phyloP scores from a whole-genome alignment of 2,888 invertebrate genomes.

The Masnerella sp. region DNA sequence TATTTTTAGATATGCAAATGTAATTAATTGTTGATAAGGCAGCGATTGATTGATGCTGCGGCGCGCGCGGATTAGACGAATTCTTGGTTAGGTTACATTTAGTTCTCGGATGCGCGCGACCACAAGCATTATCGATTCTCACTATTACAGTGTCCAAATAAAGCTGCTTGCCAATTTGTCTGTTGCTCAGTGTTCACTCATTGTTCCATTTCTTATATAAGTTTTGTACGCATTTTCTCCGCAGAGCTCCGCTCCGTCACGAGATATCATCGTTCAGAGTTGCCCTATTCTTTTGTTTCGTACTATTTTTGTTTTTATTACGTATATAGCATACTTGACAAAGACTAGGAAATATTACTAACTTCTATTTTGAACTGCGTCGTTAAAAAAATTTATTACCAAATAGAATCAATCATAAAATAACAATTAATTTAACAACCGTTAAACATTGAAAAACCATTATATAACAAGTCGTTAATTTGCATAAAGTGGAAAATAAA shows the following conservation, averaged over 20 bases:
- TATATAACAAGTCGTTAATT: too few species aligned
- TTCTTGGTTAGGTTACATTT: constrained; percentile 63
- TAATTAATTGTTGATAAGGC: constrained; percentile 13
- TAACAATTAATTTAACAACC: too few species aligned
- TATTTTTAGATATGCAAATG: constrained; percentile 22
- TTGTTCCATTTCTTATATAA: constrained; percentile 30
- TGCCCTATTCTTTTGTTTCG: constrained; percentile 30
- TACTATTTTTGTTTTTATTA: constrained; percentile 29
- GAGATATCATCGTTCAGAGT: too few species aligned
- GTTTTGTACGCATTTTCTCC: constrained; percentile 30
- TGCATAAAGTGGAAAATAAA: too few species aligned
- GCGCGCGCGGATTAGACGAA: constrained; percentile 23
- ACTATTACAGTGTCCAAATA: constrained; percentile 63
- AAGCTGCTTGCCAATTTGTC: constrained; percentile 67
- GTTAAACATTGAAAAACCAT: too few species aligned
- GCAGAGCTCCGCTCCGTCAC: too few species aligned
- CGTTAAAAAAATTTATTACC: too few species aligned
- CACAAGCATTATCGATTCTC: constrained; percentile 69
- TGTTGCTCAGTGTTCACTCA: constrained; percentile 51
- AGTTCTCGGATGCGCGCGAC: constrained; percentile 69
- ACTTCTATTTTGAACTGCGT: constrained; percentile 14
- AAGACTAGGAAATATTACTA: constrained; percentile 4
- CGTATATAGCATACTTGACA: constrained; percentile 1
- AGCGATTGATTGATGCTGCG: constrained; percentile 16
- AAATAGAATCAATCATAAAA: too few species aligned